phyloP scores from a whole-genome alignment of 2,113 vertebrate genomes.

The Antigone vipio region DNA sequence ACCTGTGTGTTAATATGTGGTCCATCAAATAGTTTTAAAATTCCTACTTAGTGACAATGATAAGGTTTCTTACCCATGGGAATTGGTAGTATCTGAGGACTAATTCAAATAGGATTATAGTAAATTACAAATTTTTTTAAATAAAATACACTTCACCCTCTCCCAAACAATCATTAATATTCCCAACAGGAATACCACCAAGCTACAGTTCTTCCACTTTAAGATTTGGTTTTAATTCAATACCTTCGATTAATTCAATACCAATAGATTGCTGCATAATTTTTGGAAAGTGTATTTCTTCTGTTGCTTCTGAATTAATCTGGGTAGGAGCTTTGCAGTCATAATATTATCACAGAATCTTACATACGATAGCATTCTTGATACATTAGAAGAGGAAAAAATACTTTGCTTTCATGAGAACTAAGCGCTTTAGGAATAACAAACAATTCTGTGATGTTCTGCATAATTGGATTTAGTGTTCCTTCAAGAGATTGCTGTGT shows the following conservation, averaged over 20 bases:
- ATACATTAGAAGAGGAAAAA: slow-evolving; percentile 38
- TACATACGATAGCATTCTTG: not conserved
- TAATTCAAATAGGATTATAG: not conserved
- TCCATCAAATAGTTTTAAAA: not conserved
- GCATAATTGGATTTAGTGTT: slow-evolving; percentile 41
- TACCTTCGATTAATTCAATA: not conserved
- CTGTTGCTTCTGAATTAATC: slow-evolving; percentile 24
- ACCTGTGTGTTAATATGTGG: not conserved
- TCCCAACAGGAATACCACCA: not conserved
- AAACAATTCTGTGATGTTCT: slow-evolving; percentile 46
- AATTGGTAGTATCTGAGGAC: not conserved
- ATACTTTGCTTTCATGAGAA: slow-evolving; percentile 30
- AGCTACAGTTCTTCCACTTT: not conserved
- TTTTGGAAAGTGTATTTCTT: not conserved
- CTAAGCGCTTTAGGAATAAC: slow-evolving; percentile 53
- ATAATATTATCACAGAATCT: slow-evolving; percentile 36
- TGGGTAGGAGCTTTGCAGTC: slow-evolving; percentile 42
- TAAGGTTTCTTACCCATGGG: not conserved
- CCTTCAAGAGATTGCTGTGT: slow-evolving; percentile 50
- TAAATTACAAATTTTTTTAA: not conserved
- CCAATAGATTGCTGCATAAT: not conserved
- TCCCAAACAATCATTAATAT: not conserved
- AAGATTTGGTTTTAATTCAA: not conserved
- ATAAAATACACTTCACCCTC: not conserved
- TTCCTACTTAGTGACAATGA: not conserved